phyloP scores from a whole-genome alignment of 2,888 invertebrate genomes.

The Formica aserva region DNA sequence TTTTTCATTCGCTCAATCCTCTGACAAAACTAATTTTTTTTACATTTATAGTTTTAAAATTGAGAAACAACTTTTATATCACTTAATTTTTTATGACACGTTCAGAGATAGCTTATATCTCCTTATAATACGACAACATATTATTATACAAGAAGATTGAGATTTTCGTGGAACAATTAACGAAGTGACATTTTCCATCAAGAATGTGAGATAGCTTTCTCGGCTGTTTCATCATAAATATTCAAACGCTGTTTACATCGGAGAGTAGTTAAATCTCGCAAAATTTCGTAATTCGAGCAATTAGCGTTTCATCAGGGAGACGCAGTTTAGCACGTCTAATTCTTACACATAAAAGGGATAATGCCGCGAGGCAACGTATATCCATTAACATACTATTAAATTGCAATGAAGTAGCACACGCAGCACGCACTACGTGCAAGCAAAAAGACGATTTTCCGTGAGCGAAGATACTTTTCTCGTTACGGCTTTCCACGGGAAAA shows the following conservation, averaged over 20 bases:
- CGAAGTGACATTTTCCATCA: neutral
- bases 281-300: slow-evolving; percentile 26
- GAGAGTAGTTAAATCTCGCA: neutral
- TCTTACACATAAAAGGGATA: slow-evolving; percentile 29
- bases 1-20: neutral
- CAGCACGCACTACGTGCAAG: neutral
- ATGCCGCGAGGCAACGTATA: slow-evolving; percentile 2
- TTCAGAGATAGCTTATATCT: neutral
- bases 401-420: neutral
- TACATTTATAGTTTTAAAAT: neutral
- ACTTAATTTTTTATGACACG: neutral
- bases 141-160: neutral
- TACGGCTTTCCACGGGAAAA: slow-evolving; percentile 14
- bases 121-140: neutral
- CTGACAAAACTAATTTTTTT: neutral
- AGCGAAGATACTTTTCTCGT: slow-evolving; percentile 43
- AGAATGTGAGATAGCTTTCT: neutral
- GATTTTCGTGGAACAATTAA: neutral
- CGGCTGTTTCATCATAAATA: slow-evolving; percentile 1
- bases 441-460: neutral
- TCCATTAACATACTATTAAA: slow-evolving; percentile 11
- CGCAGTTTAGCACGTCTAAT: neutral
- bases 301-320: slow-evolving; percentile 8
- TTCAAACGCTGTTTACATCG: slow-evolving; percentile 13
- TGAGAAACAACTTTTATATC: neutral